Conservation (phyloP, 2,797 vertebrate genomes). For the Gobionotothen gibberifrons region DNA sequence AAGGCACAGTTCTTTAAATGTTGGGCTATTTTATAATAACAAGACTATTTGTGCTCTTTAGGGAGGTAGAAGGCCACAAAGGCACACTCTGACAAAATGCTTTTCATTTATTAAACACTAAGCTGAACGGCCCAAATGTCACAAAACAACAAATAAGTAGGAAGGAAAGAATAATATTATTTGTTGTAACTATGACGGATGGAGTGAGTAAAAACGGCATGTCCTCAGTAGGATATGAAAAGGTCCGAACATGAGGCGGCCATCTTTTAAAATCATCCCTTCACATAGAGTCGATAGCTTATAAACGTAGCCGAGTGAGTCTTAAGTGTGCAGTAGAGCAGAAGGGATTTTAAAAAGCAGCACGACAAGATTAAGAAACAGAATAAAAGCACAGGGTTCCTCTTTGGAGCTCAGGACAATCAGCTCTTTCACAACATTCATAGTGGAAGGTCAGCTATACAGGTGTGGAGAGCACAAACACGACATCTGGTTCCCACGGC, state of each 20-base stretch:
- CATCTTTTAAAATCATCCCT: constrained; percentile 14
- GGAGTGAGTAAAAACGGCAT: constrained; percentile 17
- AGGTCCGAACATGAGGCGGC: constrained; percentile 32
- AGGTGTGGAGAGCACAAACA: constrained; percentile 53
- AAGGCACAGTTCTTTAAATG: constrained; percentile 69
- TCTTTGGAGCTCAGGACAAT: constrained; percentile 72
- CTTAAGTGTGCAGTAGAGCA: neutral
- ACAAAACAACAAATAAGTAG: constrained; percentile 14
- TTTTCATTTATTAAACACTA: constrained; percentile 24
- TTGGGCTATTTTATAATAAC: constrained; percentile 25
- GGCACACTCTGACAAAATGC: constrained; percentile 71
- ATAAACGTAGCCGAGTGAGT: neutral
- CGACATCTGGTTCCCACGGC: constrained; percentile 46
- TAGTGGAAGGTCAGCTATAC: constrained; percentile 43
- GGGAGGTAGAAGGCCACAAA: constrained; percentile 77
- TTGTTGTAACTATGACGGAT: constrained; percentile 1
- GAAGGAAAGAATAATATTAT: neutral
- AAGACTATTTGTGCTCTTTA: constrained; percentile 75
- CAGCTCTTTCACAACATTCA: constrained; percentile 68
- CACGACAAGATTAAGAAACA: constrained; percentile 52
- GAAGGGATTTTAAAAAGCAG: constrained; percentile 57
- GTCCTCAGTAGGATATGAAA: constrained; percentile 6
- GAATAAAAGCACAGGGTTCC: constrained; percentile 57
- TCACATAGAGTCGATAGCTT: neutral
- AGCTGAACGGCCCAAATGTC: constrained; percentile 39